Percentiles rank a stretch among this genome's conserved stretches.
Evolutionary conservation across 2,888 invertebrate genomes (phyloP).

Genomic region (Ophion obscuratus): DNA sequence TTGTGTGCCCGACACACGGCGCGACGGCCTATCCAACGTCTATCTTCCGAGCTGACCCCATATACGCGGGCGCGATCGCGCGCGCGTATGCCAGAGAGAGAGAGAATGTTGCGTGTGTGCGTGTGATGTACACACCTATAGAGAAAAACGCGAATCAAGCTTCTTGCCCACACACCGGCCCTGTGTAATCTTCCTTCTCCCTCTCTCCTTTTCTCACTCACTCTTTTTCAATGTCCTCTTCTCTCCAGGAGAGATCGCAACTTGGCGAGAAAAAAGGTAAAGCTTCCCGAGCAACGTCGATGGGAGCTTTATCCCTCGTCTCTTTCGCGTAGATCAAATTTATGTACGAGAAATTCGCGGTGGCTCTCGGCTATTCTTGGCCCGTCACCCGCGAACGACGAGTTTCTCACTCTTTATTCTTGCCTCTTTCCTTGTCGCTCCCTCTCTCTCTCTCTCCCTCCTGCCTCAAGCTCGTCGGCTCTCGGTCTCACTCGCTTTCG

Average conservation of each 20-base stretch:
- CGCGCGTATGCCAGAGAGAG: constrained; percentile 24
- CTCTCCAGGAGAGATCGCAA: constrained; percentile 16
- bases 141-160: constrained; percentile 53
- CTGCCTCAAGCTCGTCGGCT: constrained; percentile 28
- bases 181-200: constrained; percentile 28
- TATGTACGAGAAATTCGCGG: constrained; percentile 72
- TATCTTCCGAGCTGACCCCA: constrained; percentile 75
- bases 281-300: constrained; percentile 61
- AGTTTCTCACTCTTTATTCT: constrained; percentile 53
- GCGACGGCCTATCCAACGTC: constrained; percentile 70
- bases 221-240: constrained; percentile 11
- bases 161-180: constrained; percentile 60
- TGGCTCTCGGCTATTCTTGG: constrained; percentile 79
- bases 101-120: constrained; percentile 1
- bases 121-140: constrained; percentile 36
- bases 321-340: constrained; percentile 66
- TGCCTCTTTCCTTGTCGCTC: constrained; percentile 25
- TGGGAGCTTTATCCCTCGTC: constrained; percentile 78
- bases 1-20: constrained; percentile 72
- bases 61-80: constrained; percentile 71
- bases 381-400: constrained; percentile 67
- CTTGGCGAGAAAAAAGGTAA: constrained; percentile 13
- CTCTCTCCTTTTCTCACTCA: constrained; percentile 27
- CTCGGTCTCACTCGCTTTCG: constrained; percentile 45
- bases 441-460: constrained; percentile 23